Base-by-base conservation (phyloP, 2,113 vertebrate species). In the Chauna torquata region DNA sequence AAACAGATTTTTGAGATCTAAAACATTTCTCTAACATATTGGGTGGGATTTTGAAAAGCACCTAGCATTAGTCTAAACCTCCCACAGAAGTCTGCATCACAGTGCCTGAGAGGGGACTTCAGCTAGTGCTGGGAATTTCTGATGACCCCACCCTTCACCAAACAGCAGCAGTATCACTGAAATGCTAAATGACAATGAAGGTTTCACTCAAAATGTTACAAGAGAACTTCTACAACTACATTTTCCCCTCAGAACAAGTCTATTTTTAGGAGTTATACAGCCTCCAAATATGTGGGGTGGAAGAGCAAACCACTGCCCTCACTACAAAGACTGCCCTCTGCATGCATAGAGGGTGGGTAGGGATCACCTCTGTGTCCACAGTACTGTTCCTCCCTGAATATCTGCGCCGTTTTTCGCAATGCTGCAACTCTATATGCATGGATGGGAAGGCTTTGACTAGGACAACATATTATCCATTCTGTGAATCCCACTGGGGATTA, bases 151-250 rank as follows among this genome's bases (percentile, higher is more conserved):
- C 62, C 70, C 40, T 69, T 49, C 87, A 50, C 74, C 62, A 75
- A 92, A 82, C 64, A 93, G 94, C 93, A 96, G 91, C 94, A 97
- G 66, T 57, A 93, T 30, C 77, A 91, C 72, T 93, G 95, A 96
- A 97, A 96, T 94, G 92, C 85, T 94, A 95, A 80, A 86, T 47
- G 85, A 95, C 94, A 87, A 65, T 17, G 81, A 88, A 92, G 30
- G 83, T 65, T 92, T 96, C 87, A 70, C 59, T 78, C 64, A 45
- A 92, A 66, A 65, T 79, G 36, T 74, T 76, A 82, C 90, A 95
- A 4, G 34, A 82, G 69, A 82, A 94, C 52, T 69, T 74, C 83
- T 90, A 90, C 50, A 78, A 93, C 90, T 94, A 94, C 92, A 79
- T 54, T 88, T 88, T 94, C 92, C 81, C 57, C 92, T 87, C 86